These are phyloP conservation scores for Nasonia giraulti DNA, from an alignment of 1,140 invertebrate species.

Conservation along the genomic window DNA sequence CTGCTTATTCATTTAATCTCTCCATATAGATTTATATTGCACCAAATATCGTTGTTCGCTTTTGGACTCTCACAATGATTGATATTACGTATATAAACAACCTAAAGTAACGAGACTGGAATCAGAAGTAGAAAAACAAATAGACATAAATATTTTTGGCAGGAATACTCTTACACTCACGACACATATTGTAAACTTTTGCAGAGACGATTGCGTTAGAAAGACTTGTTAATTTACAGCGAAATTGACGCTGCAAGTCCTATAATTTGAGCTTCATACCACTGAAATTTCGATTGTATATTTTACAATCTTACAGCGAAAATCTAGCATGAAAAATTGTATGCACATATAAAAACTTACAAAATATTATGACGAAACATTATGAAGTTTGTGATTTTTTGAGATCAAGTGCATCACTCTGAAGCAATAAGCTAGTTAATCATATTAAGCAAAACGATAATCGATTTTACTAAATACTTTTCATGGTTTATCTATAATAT, in stretches of 20 bases:
- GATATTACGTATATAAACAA: conserved; percentile 52
- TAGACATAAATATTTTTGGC: conserved; percentile 47
- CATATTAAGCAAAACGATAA: background rate
- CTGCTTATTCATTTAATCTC: conserved; percentile 28
- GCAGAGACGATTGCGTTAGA: conserved; percentile 29
- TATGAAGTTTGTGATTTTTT: conserved; percentile 31
- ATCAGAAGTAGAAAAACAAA: conserved; percentile 46
- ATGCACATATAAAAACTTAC: conserved; percentile 18
- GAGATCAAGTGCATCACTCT: conserved; percentile 42
- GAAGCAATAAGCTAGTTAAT: background rate
- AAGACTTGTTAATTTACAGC: conserved; percentile 39
- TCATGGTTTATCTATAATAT: conserved; percentile 4
- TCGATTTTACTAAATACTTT: background rate
- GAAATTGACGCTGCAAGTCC: conserved; percentile 10
- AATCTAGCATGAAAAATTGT: conserved; percentile 2
- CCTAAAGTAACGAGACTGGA: conserved; percentile 39
- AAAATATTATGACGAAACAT: conserved; percentile 20
- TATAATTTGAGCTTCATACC: conserved; percentile 13
- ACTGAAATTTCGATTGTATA: conserved; percentile 20
- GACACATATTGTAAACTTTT: background rate
- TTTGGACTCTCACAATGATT: conserved; percentile 35
- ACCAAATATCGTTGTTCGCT: conserved; percentile 56
- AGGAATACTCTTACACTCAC: conserved; percentile 12
- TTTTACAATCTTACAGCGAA: conserved; percentile 23
- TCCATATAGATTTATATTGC: conserved; percentile 41